Conservation (phyloP, 2,797 vertebrate species). For the Naso thynnoides region DNA sequence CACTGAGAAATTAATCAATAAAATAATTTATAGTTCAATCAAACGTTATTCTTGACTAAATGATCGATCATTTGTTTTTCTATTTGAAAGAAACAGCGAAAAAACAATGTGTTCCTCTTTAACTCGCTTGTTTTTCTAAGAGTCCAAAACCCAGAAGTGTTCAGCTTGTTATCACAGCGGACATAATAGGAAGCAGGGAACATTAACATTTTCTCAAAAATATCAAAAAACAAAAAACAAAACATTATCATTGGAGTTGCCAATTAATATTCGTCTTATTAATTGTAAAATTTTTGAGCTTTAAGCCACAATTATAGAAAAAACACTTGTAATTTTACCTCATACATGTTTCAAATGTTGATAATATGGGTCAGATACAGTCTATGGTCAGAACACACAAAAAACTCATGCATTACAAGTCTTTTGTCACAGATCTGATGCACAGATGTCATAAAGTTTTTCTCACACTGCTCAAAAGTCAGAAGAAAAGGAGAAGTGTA, state of each 20-base stretch:
- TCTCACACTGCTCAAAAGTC: neutral
- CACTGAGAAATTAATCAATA: neutral
- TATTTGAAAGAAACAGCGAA: no score
- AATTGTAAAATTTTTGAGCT: no score
- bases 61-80: neutral
- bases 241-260: no score
- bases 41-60: neutral
- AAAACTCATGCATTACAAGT: neutral
- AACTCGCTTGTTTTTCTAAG: constrained; percentile 4
- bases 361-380: neutral
- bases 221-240: neutral
- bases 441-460: no score
- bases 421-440: no score
- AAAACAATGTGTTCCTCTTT: neutral
- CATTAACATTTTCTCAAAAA: neutral
- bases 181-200: neutral
- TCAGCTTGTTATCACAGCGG: neutral
- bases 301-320: neutral
- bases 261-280: no score
- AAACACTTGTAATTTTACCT: neutral
- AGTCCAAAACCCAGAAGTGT: neutral
- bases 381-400: neutral
- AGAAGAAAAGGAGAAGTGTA: neutral
- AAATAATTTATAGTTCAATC: no score
- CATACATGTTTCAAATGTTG: no score